These are phyloP conservation scores for Myotis yumanensis DNA, from an alignment of 2,113 vertebrate species.

Conservation along the genomic window DNA sequence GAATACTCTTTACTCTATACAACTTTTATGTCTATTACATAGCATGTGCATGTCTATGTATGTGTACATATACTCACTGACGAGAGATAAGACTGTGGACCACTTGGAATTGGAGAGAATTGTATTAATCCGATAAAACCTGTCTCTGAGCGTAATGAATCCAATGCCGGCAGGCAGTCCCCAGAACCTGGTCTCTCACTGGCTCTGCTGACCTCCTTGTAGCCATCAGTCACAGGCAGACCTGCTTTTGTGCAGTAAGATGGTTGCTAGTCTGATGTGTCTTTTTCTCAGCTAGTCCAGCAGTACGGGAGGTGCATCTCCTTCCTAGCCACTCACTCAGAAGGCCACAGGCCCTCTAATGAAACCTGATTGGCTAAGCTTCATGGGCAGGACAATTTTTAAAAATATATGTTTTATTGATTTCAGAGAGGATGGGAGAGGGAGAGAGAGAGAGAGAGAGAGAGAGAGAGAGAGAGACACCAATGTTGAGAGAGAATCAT, in stretches of 20 bases:
- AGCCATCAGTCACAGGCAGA: background rate
- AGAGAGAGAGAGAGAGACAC: too few species aligned
- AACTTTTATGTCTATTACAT: background rate
- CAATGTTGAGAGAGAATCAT: too few species aligned
- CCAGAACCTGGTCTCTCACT: background rate
- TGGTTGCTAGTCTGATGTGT: rapidly evolving
- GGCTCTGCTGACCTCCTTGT: background rate
- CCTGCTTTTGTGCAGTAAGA: background rate
- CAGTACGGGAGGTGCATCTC: rapidly evolving
- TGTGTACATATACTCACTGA: rapidly evolving
- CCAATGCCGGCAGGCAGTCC: background rate
- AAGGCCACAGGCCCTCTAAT: background rate
- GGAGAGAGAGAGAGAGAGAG: too few species aligned
- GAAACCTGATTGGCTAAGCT: background rate
- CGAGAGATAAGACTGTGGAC: background rate
- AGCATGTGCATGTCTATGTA: rapidly evolving
- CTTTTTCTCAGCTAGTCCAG: background rate
- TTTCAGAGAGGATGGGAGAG: too few species aligned
- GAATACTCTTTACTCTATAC: background rate
- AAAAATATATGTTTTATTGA: too few species aligned
- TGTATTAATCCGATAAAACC: background rate
- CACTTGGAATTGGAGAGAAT: background rate
- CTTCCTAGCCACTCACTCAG: background rate
- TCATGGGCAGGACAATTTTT: background rate
- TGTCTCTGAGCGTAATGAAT: background rate